Percentiles rank a stretch among this genome's conserved stretches.
Evolutionary conservation across 2,888 invertebrate species (phyloP).

Genomic region (Metopia argyrocephala): DNA sequence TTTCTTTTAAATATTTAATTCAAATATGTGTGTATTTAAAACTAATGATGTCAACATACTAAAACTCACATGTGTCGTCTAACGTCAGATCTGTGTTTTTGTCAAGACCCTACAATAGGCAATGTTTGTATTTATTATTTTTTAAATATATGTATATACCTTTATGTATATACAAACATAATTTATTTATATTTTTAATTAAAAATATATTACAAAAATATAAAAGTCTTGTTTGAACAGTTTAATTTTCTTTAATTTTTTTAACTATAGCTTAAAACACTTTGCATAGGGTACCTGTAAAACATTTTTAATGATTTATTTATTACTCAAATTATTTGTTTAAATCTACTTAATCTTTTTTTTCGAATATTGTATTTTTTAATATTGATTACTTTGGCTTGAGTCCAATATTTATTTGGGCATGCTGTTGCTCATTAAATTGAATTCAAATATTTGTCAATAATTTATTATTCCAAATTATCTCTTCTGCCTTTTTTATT

Average conservation of each 20-base stretch:
- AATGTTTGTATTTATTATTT: neutral
- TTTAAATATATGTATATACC: no score
- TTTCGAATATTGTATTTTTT: neutral
- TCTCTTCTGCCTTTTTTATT: neutral
- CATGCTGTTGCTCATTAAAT: slow-evolving; percentile 18
- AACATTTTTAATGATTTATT: neutral
- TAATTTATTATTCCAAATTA: neutral
- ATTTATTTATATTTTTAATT: no score
- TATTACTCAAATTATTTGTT: neutral
- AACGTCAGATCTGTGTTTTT: slow-evolving; percentile 16
- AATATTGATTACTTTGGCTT: slow-evolving; percentile 14
- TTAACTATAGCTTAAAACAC: no score
- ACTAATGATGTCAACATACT: slow-evolving; percentile 38
- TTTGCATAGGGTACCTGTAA: neutral
- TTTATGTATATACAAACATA: no score
- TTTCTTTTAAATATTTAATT: neutral
- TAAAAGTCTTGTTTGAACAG: no score
- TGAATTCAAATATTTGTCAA: neutral
- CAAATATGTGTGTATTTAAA: slow-evolving; percentile 11
- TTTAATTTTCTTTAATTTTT: neutral
- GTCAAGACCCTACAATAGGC: neutral
- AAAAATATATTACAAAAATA: no score
- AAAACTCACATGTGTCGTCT: neutral
- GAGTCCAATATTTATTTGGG: slow-evolving; percentile 10
- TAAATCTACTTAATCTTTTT: neutral